Evolutionary conservation across 2,888 invertebrate genomes (phyloP), one percentile per base, ranked within the genome.

Genomic region (Synanthedon vespiformis): DNA sequence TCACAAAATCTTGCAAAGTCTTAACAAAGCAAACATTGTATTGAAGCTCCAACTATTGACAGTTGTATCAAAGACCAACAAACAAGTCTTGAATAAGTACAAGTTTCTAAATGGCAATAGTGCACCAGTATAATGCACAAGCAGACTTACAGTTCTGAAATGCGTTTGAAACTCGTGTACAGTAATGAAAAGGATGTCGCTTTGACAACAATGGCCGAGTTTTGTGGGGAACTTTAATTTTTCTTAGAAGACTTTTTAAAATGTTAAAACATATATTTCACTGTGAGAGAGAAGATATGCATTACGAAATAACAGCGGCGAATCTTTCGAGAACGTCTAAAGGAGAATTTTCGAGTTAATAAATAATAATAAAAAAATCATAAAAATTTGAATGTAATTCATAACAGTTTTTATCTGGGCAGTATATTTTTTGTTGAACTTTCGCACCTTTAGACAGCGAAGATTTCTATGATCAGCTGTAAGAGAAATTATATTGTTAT

Each of bases 181-280:
- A 50, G 47, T 56, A 51, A 44, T 44, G 44, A 55, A 56, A 57
- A 55, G 56, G 55, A 61, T 58, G 55, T 54, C 50, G n/a, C 44
- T n/a, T 4, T 16, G 48, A 56, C 58, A 62, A 66, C 62, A 63
- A 60, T 54, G 54, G 34, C 54, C 48, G 40, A 55, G 61, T 54
- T 51, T 53, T 61, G 54, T 40, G 22, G 53, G 53, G 40, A 59
- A 65, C 57, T 65, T 64, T 59, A 59, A 64, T 64, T 64, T 64
- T 56, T 54, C 56, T 50, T 44, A 12, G n/a, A 44, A 3, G 13
- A 2, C 34, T 34, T 34, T 34, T 34, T 34, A 34, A 34, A 34
- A 34, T 34, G 34, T 34, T 34, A 34, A 34, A 34, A 34, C 34
- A 34, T 34, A 34, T 34, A 34, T 34, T 34, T 34, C 34, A 34